Base-by-base conservation (phyloP, 2,797 vertebrate genomes). In the Mormyrus hasselquistii region DNA sequence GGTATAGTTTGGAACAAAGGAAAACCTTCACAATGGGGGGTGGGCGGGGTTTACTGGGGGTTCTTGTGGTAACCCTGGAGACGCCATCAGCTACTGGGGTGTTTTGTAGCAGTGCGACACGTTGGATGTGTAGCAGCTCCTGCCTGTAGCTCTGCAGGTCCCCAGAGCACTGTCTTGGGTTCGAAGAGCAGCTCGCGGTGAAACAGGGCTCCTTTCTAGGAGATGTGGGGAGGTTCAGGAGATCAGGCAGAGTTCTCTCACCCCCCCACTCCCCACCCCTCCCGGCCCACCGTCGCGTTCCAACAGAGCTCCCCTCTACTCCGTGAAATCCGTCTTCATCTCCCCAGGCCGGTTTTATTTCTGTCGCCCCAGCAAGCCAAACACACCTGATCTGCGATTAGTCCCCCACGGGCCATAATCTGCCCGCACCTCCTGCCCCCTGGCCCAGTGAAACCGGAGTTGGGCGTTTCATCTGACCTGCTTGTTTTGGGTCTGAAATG, bases 341-440 rank as follows among this genome's bases (percentile, higher is more conserved):
- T 91, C 90, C 92, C 90, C 93, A 93, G 91, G 93, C 92, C 92
- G 4, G 92, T 91, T 69, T 79, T 44, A 16, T 44, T 88, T 88
- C 90, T 89, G 41, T 41, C 4, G 14, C 84, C 91, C 91, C 92
- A 92, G 93, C 84, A 22, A 86, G 34, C 41, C 29, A 85, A 91
- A 73, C 93, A 92, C 93, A 95, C 94, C 94, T 95, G 94, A 92
- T 90, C 91, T 90, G 90, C 91, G 93, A 94, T 93, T 91, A 91
- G 90, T 91, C 95, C 93, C 94, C 85, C 89, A 8, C 16, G 10
- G 19, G 3, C 93, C 90, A 91, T 83, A 91, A 91, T 87, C 91
- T 94, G 8, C n/a, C n/a, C 0, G 0, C 25, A 7, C 2, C 8
- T 3, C 94, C 93, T 16, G 94, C 92, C 89, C 44, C 14, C 91